Percentiles rank a stretch among this genome's conserved stretches.
Conservation (phyloP, 2,888 invertebrate genomes). For the Mamestra brassicae region DNA sequence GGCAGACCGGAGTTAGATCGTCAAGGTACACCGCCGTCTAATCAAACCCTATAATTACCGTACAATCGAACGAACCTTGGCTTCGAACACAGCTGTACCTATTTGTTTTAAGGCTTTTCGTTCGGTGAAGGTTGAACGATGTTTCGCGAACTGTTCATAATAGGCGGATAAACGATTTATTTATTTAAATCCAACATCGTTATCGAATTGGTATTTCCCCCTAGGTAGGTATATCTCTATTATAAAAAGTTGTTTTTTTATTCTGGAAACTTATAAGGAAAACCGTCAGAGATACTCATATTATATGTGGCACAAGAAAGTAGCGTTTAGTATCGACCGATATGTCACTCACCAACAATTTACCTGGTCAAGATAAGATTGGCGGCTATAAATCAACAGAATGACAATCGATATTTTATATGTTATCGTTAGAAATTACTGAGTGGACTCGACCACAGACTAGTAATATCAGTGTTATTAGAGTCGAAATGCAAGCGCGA, state of each 20-base stretch:
- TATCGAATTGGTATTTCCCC: background rate
- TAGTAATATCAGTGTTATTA: constrained; percentile 56
- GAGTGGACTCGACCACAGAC: constrained; percentile 52
- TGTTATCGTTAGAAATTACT: constrained; percentile 43
- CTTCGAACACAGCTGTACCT: constrained; percentile 65
- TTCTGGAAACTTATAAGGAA: constrained; percentile 40
- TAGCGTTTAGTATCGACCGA: constrained; percentile 28
- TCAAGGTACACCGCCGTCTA: constrained; percentile 70
- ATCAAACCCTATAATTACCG: constrained; percentile 73
- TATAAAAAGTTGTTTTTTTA: background rate
- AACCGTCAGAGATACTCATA: constrained; percentile 9
- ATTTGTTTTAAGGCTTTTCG: constrained; percentile 73
- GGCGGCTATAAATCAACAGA: constrained; percentile 32
- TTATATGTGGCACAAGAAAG: constrained; percentile 36
- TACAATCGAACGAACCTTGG: constrained; percentile 74
- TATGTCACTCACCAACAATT: constrained; percentile 34
- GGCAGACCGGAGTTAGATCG: constrained; percentile 38
- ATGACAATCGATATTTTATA: constrained; percentile 54
- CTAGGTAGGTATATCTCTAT: too few species aligned
- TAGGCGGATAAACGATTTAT: constrained; percentile 54
- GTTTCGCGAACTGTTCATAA: constrained; percentile 67
- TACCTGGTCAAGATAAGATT: constrained; percentile 47
- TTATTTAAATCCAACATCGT: constrained; percentile 25
- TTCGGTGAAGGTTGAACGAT: constrained; percentile 73
- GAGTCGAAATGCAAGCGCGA: constrained; percentile 58